Evolutionary conservation across 2,113 vertebrate genomes (phyloP).

Genomic region (Ciconia boyciana): DNA sequence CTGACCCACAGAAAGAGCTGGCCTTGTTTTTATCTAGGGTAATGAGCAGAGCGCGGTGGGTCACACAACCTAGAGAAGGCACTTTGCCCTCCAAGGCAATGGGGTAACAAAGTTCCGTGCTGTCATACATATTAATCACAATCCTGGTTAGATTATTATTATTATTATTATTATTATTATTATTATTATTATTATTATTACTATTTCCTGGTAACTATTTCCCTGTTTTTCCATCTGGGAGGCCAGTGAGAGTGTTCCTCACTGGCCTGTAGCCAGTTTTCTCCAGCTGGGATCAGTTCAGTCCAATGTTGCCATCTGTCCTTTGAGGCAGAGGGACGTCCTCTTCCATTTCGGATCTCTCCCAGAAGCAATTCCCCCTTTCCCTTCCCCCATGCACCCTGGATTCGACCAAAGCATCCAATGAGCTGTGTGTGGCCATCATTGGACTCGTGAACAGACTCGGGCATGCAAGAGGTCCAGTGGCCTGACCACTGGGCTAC

Average conservation of each 20-base stretch:
- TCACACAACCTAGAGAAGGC: not conserved
- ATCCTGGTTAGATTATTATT: not conserved
- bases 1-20: not conserved
- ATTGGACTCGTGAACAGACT: rapidly evolving
- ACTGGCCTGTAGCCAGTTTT: slow-evolving; percentile 44
- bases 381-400: not conserved
- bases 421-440: not conserved
- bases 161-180: not conserved
- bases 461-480: not conserved
- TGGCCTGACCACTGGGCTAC: rapidly evolving
- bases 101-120: not conserved
- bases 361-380: not conserved
- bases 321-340: slow-evolving; percentile 3
- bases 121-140: not conserved
- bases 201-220: not conserved
- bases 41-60: rapidly evolving
- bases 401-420: not conserved
- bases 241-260: slow-evolving; percentile 43
- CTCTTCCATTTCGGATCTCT: not conserved
- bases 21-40: not conserved
- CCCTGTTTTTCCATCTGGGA: slow-evolving; percentile 50
- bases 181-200: not conserved
- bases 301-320: slow-evolving; percentile 59
- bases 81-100: not conserved
- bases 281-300: slow-evolving; percentile 54